Evolutionary conservation across 2,113 vertebrate genomes (phyloP).

Genomic region (Caretta caretta): DNA sequence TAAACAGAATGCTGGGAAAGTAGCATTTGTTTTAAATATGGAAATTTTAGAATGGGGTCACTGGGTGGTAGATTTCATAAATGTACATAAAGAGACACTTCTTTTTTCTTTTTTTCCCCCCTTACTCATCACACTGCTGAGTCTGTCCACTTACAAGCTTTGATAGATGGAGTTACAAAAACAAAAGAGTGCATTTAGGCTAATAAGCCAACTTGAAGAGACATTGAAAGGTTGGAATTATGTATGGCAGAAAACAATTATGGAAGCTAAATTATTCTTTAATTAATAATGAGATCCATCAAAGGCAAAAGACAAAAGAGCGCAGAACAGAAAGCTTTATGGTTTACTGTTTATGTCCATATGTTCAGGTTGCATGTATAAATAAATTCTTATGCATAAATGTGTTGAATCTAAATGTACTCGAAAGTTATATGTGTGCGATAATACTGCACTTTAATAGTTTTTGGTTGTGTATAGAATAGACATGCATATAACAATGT

Average conservation of each 20-base stretch:
- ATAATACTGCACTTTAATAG: neutral
- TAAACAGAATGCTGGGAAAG: neutral
- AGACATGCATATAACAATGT: neutral
- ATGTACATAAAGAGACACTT: conserved; percentile 43
- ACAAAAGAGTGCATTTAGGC: conserved; percentile 73
- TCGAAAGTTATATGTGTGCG: neutral
- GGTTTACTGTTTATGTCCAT: conserved; percentile 35
- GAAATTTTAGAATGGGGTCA: conserved; percentile 70
- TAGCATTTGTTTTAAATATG: conserved; percentile 40
- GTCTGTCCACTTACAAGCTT: conserved; percentile 51
- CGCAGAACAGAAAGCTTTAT: conserved; percentile 32
- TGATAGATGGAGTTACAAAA: conserved; percentile 69
- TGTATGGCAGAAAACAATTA: conserved; percentile 77
- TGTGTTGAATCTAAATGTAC: neutral
- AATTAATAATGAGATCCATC: conserved; percentile 78
- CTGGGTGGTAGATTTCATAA: conserved; percentile 71
- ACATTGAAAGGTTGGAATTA: conserved; percentile 77
- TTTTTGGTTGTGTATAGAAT: neutral
- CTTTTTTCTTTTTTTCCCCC: neutral
- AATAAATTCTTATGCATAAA: conserved; percentile 4
- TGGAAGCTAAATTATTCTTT: conserved; percentile 76
- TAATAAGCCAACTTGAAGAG: conserved; percentile 75
- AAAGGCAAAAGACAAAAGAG: conserved; percentile 61
- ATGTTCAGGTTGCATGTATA: neutral
- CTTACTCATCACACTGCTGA: neutral